Conservation (phyloP, 2,113 vertebrate species). For the Tor tambroides region DNA sequence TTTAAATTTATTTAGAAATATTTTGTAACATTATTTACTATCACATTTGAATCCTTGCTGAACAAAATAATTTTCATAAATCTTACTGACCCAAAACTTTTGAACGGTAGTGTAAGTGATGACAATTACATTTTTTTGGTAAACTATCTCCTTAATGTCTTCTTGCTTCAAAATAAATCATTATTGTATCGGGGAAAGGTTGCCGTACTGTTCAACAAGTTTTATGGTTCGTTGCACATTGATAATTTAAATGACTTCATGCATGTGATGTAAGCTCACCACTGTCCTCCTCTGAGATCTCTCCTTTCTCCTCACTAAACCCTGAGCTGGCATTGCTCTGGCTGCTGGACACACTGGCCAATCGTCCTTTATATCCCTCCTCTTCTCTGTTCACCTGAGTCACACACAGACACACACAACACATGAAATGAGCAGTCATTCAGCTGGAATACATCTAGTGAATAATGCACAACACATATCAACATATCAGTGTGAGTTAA, state of each 20-base stretch:
- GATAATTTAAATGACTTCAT: background rate
- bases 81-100: background rate
- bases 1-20: too few relatives aligned
- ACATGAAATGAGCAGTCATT: background rate
- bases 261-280: conserved; percentile 51
- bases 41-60: background rate
- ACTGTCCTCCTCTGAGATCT: conserved; percentile 57
- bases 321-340: conserved; percentile 77
- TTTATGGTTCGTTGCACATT: too few relatives aligned
- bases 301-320: conserved; percentile 79
- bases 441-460: background rate
- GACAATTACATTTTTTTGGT: background rate
- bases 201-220: background rate
- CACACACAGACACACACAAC: background rate
- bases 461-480: background rate
- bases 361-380: conserved; percentile 65
- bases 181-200: background rate
- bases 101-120: background rate
- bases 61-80: background rate
- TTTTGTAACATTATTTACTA: too few relatives aligned
- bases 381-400: conserved; percentile 57
- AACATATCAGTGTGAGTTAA: background rate
- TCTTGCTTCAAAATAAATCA: background rate
- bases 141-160: background rate
- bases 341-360: conserved; percentile 73